Percentiles rank a stretch among this genome's conserved stretches.
Conservation (phyloP, 2,797 vertebrate species). For the Chrysocyon brachyurus region DNA sequence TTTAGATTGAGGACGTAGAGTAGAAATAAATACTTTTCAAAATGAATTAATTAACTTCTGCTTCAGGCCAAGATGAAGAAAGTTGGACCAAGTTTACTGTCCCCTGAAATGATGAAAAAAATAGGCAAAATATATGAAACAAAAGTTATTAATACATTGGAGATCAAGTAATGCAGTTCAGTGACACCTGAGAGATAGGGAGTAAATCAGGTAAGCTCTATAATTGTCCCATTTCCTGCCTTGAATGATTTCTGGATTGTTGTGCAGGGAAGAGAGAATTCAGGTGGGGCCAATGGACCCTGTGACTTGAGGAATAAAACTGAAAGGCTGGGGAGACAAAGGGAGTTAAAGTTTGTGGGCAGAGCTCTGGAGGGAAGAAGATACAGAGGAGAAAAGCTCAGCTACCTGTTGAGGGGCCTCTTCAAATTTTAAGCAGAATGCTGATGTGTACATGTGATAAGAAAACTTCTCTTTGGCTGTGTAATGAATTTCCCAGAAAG, state of each 20-base stretch:
- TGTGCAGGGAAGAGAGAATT: background rate
- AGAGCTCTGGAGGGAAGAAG: background rate
- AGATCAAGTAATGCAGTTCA: background rate
- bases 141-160: background rate
- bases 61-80: background rate
- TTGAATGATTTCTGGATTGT: background rate
- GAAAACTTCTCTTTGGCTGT: background rate
- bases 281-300: background rate
- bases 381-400: background rate
- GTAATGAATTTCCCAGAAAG: background rate
- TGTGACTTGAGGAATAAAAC: background rate
- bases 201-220: background rate
- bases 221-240: background rate
- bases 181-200: background rate
- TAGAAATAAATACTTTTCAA: background rate
- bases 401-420: background rate
- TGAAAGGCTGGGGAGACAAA: background rate
- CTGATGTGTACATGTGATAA: background rate
- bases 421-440: background rate
- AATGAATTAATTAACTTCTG: slow-evolving; percentile 10
- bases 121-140: background rate
- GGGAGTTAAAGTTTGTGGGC: background rate
- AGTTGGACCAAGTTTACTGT: background rate
- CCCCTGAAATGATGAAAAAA: background rate
- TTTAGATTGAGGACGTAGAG: background rate